Percentiles rank a stretch among this genome's conserved stretches.
Conservation (phyloP, 2,888 invertebrate species). For the Epsilonema sp. region DNA sequence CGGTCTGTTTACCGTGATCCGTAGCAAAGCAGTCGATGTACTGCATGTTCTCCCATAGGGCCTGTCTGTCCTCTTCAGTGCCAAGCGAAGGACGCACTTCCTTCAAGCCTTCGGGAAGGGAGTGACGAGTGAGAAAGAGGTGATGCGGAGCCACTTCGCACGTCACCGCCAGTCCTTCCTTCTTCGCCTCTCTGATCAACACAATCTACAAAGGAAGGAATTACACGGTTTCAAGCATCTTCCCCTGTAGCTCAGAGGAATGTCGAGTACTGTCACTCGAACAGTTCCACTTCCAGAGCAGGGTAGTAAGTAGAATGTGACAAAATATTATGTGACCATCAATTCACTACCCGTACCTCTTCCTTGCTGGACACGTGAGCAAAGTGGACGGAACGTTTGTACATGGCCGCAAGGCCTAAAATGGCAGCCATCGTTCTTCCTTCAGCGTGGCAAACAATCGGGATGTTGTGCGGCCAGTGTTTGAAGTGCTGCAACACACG, state of each 20-base stretch:
- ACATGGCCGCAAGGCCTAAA: conserved; percentile 62
- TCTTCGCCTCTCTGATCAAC: conserved; percentile 62
- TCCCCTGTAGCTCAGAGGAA: no score
- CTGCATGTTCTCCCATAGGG: conserved; percentile 91
- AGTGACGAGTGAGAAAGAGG: conserved; percentile 65
- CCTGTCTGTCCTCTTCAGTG: conserved; percentile 70
- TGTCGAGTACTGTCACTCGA: no score
- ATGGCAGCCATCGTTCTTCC: conserved; percentile 83
- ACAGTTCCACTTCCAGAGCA: no score
- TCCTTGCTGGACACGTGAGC: conserved; percentile 90
- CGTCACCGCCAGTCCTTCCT: conserved; percentile 56
- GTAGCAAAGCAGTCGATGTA: conserved; percentile 94
- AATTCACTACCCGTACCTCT: conserved; percentile 42
- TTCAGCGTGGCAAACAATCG: conserved; percentile 90
- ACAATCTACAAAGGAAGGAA: conserved; percentile 42
- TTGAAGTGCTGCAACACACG: conserved; percentile 57
- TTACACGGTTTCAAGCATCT: no score
- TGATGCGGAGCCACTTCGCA: conserved; percentile 99
- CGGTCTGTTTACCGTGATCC: conserved; percentile 86
- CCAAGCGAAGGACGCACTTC: conserved; percentile 62
- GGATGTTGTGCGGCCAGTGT: conserved; percentile 73
- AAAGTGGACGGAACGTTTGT: conserved; percentile 74
- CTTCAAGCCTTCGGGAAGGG: conserved; percentile 32
- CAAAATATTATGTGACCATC: no score
- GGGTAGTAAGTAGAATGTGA: no score